Percentiles rank a stretch among this genome's conserved stretches.
Evolutionary conservation across 2,888 invertebrate species (phyloP).

Genomic region (Drosophila mimetica): DNA sequence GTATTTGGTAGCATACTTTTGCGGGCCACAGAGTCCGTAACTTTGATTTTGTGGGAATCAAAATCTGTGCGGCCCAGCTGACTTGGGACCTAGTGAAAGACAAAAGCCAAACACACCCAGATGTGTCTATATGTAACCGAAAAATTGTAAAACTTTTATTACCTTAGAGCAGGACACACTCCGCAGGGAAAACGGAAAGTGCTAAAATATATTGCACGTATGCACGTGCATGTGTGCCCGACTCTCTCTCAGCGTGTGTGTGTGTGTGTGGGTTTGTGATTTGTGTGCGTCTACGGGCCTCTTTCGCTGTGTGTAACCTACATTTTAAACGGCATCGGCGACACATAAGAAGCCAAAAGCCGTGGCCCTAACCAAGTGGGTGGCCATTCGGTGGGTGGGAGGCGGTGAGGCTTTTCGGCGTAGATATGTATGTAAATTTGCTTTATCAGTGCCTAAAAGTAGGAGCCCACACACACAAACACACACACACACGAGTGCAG

Average conservation of each 20-base stretch:
- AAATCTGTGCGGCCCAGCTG: conserved; percentile 24
- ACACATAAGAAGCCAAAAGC: conserved; percentile 66
- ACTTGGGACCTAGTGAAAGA: conserved; percentile 13
- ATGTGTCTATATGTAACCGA: conserved; percentile 5
- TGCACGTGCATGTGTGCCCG: conserved; percentile 19
- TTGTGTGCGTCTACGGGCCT: conserved; percentile 28
- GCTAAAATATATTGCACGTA: conserved; percentile 44
- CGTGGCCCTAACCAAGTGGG: conserved; percentile 57
- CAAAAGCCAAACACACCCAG: conserved; percentile 9
- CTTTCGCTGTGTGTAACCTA: conserved; percentile 72
- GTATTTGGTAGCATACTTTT: conserved; percentile 17
- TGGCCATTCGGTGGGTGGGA: not conserved
- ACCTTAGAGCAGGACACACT: conserved; percentile 34
- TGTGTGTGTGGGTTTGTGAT: conserved; percentile 29
- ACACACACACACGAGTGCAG: conserved; percentile 39
- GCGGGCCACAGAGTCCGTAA: conserved; percentile 7
- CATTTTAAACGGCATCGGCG: conserved; percentile 71
- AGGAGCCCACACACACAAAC: conserved; percentile 20
- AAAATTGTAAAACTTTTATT: conserved; percentile 41
- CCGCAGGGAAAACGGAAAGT: conserved; percentile 41
- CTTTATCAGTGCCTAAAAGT: conserved; percentile 72
- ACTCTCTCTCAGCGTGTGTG: conserved; percentile 1
- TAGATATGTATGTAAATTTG: conserved; percentile 61
- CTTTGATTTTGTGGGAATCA: conserved; percentile 14
- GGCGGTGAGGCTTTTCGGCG: conserved; percentile 32